These are phyloP conservation scores for Eutolmus rufibarbis DNA, from an alignment of 2,888 invertebrate species.

Conservation along the genomic window DNA sequence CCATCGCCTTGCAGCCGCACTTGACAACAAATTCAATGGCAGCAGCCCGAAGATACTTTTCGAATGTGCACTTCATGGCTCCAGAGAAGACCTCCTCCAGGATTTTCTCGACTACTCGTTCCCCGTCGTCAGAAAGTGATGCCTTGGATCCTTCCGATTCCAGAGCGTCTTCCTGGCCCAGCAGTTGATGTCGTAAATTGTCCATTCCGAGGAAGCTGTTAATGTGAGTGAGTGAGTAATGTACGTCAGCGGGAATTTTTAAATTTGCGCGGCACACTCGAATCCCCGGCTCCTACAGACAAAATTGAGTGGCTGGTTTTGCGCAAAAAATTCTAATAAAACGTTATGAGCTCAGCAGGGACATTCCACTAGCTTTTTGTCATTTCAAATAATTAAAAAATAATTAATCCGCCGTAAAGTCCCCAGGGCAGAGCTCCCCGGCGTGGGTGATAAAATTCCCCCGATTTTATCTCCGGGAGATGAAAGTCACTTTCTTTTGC, in stretches of 20 bases:
- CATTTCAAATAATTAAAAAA: conserved; percentile 20
- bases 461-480: conserved; percentile 30
- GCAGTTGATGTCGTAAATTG: not conserved
- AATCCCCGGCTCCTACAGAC: not conserved
- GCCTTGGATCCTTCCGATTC: not conserved
- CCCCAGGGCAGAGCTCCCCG: not conserved
- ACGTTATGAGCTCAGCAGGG: not conserved
- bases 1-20: not conserved
- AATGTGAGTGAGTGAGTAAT: not conserved
- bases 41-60: not conserved
- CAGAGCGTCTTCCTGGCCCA: not conserved
- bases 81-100: not conserved
- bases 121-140: not conserved
- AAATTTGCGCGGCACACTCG: not conserved
- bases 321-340: not conserved
- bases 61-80: not conserved
- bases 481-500: conserved; percentile 29
- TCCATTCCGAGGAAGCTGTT: not conserved
- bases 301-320: not conserved
- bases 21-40: not conserved
- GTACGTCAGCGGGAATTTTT: not conserved
- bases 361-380: not conserved
- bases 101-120: not conserved
- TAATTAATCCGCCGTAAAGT: conserved; percentile 3
- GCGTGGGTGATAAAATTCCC: conserved; percentile 4